A percentile compares a stretch with the other conserved stretches of the same genome.
Conservation (phyloP, 1,140 invertebrate species). For the Lineus longissimus region DNA sequence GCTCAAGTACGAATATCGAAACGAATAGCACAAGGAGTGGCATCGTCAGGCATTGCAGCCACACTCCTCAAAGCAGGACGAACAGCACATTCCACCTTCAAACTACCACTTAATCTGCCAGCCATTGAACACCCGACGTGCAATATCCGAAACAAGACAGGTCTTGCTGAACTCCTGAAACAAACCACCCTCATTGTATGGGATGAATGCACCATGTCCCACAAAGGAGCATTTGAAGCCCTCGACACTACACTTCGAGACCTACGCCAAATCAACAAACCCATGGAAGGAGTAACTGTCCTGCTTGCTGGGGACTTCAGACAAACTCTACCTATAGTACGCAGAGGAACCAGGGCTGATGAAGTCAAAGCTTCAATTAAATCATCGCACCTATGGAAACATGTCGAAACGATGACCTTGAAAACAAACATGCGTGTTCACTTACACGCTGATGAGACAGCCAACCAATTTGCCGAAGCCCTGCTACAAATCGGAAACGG, state of each 20-base stretch:
- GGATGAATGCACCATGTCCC: slow-evolving; percentile 13
- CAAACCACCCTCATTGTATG: slow-evolving; percentile 8
- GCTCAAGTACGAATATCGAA: not conserved
- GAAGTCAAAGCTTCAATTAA: slow-evolving; percentile 14
- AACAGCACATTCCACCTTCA: slow-evolving; percentile 25
- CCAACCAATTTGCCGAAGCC: too few species aligned
- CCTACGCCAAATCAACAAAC: too few species aligned
- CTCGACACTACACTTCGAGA: slow-evolving; percentile 5
- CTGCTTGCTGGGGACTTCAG: slow-evolving; percentile 19
- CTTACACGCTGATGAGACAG: not conserved
- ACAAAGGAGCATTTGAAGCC: slow-evolving; percentile 20
- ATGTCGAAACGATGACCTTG: slow-evolving; percentile 5
- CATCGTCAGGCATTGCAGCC: too few species aligned
- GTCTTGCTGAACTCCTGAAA: not conserved
- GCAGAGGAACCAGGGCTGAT: slow-evolving; percentile 9
- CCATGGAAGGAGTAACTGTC: slow-evolving; percentile 14
- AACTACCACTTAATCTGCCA: slow-evolving; percentile 8
- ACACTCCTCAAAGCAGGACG: slow-evolving; percentile 18
- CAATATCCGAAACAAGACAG: not conserved
- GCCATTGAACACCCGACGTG: too few species aligned
- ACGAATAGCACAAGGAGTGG: slow-evolving; percentile 32
- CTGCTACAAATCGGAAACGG: not conserved
- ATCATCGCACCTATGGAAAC: slow-evolving; percentile 8
- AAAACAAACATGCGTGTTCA: not conserved
- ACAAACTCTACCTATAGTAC: slow-evolving; percentile 20